Evolutionary conservation across 2,888 invertebrate genomes (phyloP), one percentile per base, ranked within the genome.

Genomic region (Thyatira batis): DNA sequence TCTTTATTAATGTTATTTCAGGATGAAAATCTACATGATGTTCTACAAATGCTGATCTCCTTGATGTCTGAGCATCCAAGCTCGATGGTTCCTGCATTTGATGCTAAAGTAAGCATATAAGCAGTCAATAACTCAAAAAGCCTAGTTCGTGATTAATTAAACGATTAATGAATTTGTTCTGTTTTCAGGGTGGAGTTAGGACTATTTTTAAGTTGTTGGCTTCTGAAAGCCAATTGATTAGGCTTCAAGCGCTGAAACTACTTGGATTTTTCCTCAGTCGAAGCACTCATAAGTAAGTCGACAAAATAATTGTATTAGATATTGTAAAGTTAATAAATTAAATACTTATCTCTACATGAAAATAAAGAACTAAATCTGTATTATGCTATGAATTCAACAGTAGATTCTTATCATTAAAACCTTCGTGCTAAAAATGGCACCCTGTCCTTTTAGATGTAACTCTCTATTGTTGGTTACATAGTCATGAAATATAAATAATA

Each of bases 21-120:
- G 97, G 99, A 99, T 87, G 99, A 99, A 87, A 99, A 99, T 87
- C 93, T 99, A 58, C 98, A 98, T 81, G 99, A 99, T 84, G 99
- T 99, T 4, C 93, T 99, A 63, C 98, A 98, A 93, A 97, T 99
- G 95, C 93, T 98, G 70, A 99, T 99, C 83, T 97, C 97, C 0
- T 92, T 99, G 67, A 98, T 99, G 97, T 97, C 98, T 8, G 99
- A 99, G 85, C 98, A 99, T 85, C 99, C 99, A 0, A 97, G 98
- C 67, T 98, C 98, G 2, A 98, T 99, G 98, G 99, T 99, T 69
- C 99, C 99, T 39, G 98, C 98, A 52, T 99, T 99, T 88, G 99
- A 99, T 91, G 96, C 97, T 60, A 99, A 99, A 80, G 91, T 90
- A 69, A 70, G 57, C 53, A 30, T 51, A 25, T 20, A 6, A 44